Evolutionary conservation across 1,140 invertebrate genomes (phyloP).

Genomic region (Glossosoma conforme): DNA sequence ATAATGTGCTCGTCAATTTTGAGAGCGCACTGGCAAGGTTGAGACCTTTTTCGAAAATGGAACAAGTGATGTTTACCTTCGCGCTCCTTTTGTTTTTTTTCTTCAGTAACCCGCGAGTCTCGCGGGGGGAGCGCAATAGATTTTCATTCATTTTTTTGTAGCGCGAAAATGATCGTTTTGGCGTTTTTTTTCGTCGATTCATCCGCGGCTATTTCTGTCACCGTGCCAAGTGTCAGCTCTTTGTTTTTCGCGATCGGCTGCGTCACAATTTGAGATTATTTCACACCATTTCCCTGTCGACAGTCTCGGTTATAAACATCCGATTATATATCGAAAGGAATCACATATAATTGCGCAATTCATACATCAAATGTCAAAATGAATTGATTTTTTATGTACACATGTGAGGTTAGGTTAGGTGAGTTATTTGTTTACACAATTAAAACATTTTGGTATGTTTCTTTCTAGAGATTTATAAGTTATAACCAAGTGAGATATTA

Average conservation of each 20-base stretch:
- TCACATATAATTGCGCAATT: too few species aligned
- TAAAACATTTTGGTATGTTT: too few species aligned
- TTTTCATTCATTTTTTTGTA: background rate
- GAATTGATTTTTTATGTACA: background rate
- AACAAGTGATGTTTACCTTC: conserved; percentile 4
- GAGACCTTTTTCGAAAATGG: background rate
- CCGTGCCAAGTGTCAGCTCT: conserved; percentile 25
- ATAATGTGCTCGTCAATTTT: too few species aligned
- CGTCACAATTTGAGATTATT: conserved; percentile 4
- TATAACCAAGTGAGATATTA: too few species aligned
- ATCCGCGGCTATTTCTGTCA: conserved; percentile 14
- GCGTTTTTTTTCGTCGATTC: conserved; percentile 13
- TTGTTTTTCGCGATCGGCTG: conserved; percentile 14
- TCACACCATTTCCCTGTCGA: background rate
- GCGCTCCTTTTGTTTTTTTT: background rate
- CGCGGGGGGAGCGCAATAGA: background rate
- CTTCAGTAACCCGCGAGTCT: background rate
- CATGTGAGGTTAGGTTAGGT: background rate
- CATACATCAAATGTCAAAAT: conserved; percentile 2
- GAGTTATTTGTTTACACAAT: too few species aligned
- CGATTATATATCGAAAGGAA: too few species aligned
- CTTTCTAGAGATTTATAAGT: too few species aligned
- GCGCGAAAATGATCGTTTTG: background rate
- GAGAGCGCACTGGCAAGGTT: background rate
- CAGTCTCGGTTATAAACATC: too few species aligned